Base-by-base conservation (phyloP, 1,140 invertebrate species). In the Euwallacea similis region DNA sequence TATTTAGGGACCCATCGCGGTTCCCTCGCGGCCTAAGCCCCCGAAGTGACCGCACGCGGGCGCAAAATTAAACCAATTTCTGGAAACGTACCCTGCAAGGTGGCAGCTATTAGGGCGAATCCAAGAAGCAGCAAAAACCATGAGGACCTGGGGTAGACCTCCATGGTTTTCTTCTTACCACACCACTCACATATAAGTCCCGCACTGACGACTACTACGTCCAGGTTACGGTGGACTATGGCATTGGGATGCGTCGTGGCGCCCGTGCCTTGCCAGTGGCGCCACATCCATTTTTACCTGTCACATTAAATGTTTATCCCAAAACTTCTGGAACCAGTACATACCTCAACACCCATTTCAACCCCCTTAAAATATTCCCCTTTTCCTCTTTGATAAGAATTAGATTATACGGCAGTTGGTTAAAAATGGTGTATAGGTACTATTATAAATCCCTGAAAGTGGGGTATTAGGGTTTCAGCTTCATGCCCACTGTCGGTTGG, bases 11-110 rank as follows among this genome's bases (percentile, higher is more conserved):
- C 13, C 15, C n/a, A 50, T 69, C 53, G 43, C 42, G 44, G 21
- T 55, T 56, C n/a, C 41, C 33, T 44, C 46, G 65, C 55, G 10
- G 33, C 46, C 41, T 47, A 60, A 54, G 54, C 13, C 21, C 42
- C 44, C 56, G 46, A 33, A 41, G 16, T 11, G 21, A 54, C 33
- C 61, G 60, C 43, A 41, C 59, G 55, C 63, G 42, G 16, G 33
- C 43, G 16, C 11, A 66, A 66, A 70, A 58, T 43, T 50, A 15
- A 61, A 55, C 33, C 56, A 71, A 33, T 69, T 64, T 66, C 63
- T 71, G 44, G 43, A 69, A 71, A 80, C 78, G 74, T 79, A 81
- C 80, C 79, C 76, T 81, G 79, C 79, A 81, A 80, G 78, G 78
- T 75, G 75, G 75, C 75, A 76, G 79, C 75, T 79, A 81, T 76